Evolutionary conservation across 2,888 invertebrate species (phyloP), one percentile per base, ranked within the genome.

Genomic region (Dromius quadrimaculatus): DNA sequence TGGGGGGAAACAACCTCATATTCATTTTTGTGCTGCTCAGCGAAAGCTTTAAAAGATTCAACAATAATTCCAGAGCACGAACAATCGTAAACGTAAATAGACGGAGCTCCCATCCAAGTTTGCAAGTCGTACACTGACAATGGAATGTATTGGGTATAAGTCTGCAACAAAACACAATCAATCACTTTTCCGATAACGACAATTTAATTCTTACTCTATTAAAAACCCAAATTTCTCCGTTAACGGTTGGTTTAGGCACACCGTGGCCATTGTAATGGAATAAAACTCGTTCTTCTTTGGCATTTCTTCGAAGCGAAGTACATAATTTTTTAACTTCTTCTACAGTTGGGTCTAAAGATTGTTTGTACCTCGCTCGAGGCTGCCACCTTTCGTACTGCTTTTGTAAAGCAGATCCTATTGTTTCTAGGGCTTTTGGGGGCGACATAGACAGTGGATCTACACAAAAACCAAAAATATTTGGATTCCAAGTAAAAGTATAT

Each of bases 261-360:
- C 99, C 99, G 81, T 99, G 99, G 0, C 99, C 99, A 83, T 99
- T 99, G 83, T 99, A 99, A 84, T 99, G 99, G 84, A 99, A 99
- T 64, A 99, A 85, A 34, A 99, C 97, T 73, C 99, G 88, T 81
- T 99, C 99, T 78, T 98, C 98, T 84, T 98, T 98, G 2, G 99
- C 98, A 84, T 97, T 98, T 75, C 97, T 87, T 8, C 99, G 87
- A 74, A 99, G 84, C 0, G 97, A 97, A 22, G 93, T 92, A 81
- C 98, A 98, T 17, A 98, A 85, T 82, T 98, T 98, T 82, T 98
- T 97, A 0, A 99, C 95, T 84, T 99, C 98, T 36, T 99, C 99
- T 1, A 95, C 92, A 1, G 98, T 98, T 4, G 99, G 99, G 84
- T 99, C 99, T 64, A 97, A 87, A 45, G 94, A 94, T 82, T 95